Conservation (phyloP, 37 sponge, comb jelly and placozoan genomes). For the Mnemiopsis leidyi region DNA sequence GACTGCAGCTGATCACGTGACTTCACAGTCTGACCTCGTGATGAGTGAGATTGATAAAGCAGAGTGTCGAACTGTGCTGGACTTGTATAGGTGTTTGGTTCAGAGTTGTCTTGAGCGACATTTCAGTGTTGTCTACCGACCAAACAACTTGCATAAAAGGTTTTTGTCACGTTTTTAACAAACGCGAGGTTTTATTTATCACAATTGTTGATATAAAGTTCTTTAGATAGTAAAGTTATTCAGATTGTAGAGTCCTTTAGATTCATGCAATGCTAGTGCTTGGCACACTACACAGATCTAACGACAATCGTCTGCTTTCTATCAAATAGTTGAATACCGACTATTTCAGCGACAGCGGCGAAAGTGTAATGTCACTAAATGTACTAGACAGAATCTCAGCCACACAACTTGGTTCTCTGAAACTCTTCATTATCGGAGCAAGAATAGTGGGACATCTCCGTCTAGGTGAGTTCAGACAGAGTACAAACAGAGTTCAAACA, state of each 20-base stretch:
- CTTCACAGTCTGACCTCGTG: neutral
- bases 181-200: no score
- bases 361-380: neutral
- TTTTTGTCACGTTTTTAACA: no score
- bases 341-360: neutral
- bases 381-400: neutral
- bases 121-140: neutral
- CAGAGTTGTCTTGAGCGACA: neutral
- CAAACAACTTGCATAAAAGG: no score
- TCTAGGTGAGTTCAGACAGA: neutral
- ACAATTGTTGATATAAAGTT: no score
- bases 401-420: neutral
- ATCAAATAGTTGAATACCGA: no score
- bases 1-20: neutral
- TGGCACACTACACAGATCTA: no score
- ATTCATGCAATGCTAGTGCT: no score
- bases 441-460: neutral
- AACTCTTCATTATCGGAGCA: neutral
- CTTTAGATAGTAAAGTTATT: no score
- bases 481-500: no score
- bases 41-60: neutral
- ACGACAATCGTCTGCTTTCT: no score
- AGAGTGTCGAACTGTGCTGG: neutral
- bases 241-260: no score
- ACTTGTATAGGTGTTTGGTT: neutral